Percentiles rank a stretch among this genome's conserved stretches.
phyloP scores from a whole-genome alignment of 1,140 invertebrate genomes.

The Chironomus striatipennis region DNA sequence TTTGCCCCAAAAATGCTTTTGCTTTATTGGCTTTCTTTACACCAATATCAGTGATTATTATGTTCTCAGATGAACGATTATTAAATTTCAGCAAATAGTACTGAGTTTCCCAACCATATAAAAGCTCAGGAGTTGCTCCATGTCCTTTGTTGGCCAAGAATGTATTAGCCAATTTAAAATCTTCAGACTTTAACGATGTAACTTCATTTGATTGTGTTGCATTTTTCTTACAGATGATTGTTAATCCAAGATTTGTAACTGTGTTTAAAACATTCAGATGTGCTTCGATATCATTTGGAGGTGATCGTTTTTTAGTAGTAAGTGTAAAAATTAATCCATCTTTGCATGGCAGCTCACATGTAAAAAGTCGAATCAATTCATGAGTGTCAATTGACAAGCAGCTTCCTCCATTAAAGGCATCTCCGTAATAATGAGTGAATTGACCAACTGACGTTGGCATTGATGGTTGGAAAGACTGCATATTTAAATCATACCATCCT shows the following conservation, averaged over 20 bases:
- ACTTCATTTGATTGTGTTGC: neutral
- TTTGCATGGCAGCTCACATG: slow-evolving; percentile 13
- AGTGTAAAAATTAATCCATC: neutral
- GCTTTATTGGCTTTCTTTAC: neutral
- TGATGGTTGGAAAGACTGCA: slow-evolving; percentile 45
- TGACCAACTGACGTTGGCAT: slow-evolving; percentile 33
- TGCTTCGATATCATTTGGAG: neutral
- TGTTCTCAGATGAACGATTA: slow-evolving; percentile 24
- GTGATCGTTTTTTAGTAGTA: neutral
- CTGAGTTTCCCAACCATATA: slow-evolving; percentile 32
- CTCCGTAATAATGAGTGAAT: slow-evolving; percentile 30
- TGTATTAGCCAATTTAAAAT: neutral
- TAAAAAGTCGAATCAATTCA: slow-evolving; percentile 33
- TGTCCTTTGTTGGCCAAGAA: neutral
- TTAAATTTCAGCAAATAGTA: slow-evolving; percentile 34
- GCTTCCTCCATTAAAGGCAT: slow-evolving; percentile 39
- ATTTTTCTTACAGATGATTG: neutral
- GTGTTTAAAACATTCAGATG: neutral
- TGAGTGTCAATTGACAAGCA: slow-evolving; percentile 27
- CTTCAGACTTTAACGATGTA: neutral
- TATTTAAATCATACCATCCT: slow-evolving; percentile 45
- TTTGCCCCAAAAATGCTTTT: neutral
- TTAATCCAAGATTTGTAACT: neutral
- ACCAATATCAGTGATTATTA: neutral
- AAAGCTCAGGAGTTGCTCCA: neutral